Conservation (phyloP, 2,888 invertebrate genomes). For the Chesias legatella region DNA sequence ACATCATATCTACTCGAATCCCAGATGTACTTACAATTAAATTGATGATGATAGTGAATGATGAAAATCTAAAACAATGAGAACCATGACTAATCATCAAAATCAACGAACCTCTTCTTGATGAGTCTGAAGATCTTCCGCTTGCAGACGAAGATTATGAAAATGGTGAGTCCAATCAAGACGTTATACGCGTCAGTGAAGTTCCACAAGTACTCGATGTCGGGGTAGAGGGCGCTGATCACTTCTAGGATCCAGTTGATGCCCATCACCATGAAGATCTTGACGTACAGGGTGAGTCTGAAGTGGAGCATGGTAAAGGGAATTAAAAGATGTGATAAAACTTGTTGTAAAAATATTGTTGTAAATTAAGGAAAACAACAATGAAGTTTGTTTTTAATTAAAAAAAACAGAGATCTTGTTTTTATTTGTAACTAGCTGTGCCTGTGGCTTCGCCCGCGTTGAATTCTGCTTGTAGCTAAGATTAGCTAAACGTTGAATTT, state of each 20-base stretch:
- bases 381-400: too few species aligned
- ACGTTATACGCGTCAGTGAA: slow-evolving; percentile 84
- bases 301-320: too few species aligned
- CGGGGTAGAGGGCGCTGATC: slow-evolving; percentile 79
- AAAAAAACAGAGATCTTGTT: too few species aligned
- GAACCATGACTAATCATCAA: slow-evolving; percentile 1
- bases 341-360: too few species aligned
- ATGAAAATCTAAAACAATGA: not conserved
- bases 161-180: slow-evolving; percentile 84
- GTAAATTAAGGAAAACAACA: too few species aligned
- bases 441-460: too few species aligned
- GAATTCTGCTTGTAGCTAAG: too few species aligned
- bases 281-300: slow-evolving; percentile 85
- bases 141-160: slow-evolving; percentile 87
- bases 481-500: too few species aligned
- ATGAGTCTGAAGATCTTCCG: slow-evolving; percentile 82
- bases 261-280: slow-evolving; percentile 87
- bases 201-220: slow-evolving; percentile 77
- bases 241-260: slow-evolving; percentile 88
- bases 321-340: too few species aligned
- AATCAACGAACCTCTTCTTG: slow-evolving; percentile 75
- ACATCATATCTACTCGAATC: too few species aligned
- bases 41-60: too few species aligned
- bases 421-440: too few species aligned
- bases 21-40: not conserved